phyloP scores from a whole-genome alignment of 2,797 vertebrate genomes.

The Rhinatrema bivittatum region DNA sequence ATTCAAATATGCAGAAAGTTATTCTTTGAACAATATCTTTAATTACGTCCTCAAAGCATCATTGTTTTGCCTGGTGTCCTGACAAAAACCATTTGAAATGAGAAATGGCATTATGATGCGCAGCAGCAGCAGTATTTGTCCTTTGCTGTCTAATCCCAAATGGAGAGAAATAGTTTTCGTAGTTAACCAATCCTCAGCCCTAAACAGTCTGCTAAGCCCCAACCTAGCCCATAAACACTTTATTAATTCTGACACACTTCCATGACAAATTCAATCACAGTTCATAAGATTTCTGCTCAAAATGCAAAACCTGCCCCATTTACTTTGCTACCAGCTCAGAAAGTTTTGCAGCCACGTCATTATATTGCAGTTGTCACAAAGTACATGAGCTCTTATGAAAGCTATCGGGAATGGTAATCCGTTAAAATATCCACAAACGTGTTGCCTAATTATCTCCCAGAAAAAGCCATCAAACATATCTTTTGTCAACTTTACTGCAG shows the following conservation, averaged over 20 bases:
- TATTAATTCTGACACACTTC: conserved; percentile 98
- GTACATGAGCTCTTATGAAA: conserved; percentile 76
- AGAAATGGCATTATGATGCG: conserved; percentile 71
- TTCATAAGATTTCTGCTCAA: conserved; percentile 79
- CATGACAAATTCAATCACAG: conserved; percentile 92
- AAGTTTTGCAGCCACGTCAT: conserved; percentile 79
- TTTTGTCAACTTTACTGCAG: conserved; percentile 27
- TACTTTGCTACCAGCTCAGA: conserved; percentile 77
- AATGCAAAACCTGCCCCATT: conserved; percentile 78
- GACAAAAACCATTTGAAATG: conserved; percentile 71
- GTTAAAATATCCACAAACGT: conserved; percentile 73
- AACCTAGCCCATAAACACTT: conserved; percentile 79
- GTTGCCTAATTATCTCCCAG: conserved; percentile 68
- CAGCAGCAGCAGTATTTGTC: conserved; percentile 64
- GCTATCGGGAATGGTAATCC: conserved; percentile 67
- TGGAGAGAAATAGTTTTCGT: conserved; percentile 68
- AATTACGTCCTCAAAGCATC: conserved; percentile 99
- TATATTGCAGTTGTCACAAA: conserved; percentile 84
- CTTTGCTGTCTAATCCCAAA: conserved; percentile 61
- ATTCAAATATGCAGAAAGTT: conserved; percentile 99
- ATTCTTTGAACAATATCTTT: conserved; percentile 99
- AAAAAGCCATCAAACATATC: conserved; percentile 54
- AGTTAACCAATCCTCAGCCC: conserved; percentile 67
- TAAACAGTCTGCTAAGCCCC: conserved; percentile 69
- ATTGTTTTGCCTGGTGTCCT: conserved; percentile 83